A percentile compares a stretch with the other conserved stretches of the same genome.
phyloP scores from a whole-genome alignment of 2,113 vertebrate genomes.

The Nycticryphes semicollaris region DNA sequence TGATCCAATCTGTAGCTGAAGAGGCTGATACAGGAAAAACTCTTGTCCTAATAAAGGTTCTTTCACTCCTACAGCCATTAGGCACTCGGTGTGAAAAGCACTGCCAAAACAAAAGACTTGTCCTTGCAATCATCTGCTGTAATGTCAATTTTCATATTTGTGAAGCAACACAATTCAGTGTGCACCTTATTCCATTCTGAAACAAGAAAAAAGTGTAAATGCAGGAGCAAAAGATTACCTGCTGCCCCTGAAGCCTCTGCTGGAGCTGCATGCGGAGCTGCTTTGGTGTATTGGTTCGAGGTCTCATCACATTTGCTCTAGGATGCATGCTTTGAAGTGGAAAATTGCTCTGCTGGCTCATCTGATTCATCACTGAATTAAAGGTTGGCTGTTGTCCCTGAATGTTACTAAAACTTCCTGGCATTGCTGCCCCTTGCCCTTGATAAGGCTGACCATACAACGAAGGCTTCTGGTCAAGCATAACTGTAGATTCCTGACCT shows the following conservation, averaged over 20 bases:
- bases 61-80: neutral
- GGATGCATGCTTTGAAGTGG: conserved; percentile 87
- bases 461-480: conserved; percentile 88
- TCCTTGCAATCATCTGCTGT: neutral
- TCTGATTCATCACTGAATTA: conserved; percentile 84
- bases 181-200: neutral
- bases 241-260: conserved; percentile 94
- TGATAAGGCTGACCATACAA: conserved; percentile 88
- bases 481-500: conserved; percentile 82
- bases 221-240: conserved; percentile 76
- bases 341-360: conserved; percentile 79
- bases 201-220: neutral
- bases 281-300: conserved; percentile 87
- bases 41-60: neutral
- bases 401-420: conserved; percentile 80
- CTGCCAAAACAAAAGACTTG: neutral
- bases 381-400: conserved; percentile 86
- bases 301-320: conserved; percentile 83
- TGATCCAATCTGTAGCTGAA: neutral
- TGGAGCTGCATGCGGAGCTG: conserved; percentile 93
- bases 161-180: neutral
- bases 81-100: neutral
- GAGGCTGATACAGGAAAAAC: neutral
- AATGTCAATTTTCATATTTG: neutral
- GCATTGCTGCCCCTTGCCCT: conserved; percentile 83